Conservation (phyloP, 1,140 invertebrate species). For the Drosophila lacteicornis region DNA sequence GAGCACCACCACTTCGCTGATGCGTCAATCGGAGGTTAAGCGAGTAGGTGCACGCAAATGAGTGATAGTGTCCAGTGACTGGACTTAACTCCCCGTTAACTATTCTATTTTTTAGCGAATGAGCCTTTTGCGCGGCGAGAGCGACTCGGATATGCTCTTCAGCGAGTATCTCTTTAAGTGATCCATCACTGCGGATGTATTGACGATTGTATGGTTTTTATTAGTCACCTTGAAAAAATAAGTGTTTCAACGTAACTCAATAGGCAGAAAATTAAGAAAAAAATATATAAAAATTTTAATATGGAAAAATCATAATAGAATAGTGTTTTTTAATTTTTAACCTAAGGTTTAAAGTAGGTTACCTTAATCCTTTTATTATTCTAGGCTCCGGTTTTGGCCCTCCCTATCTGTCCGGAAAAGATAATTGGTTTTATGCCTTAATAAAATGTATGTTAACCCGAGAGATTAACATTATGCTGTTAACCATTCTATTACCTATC, state of each 20-base stretch:
- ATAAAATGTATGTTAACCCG: too few species aligned
- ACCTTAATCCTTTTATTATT: too few species aligned
- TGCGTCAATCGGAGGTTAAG: constrained; percentile 73
- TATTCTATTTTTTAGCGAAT: constrained; percentile 29
- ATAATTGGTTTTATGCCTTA: too few species aligned
- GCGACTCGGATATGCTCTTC: constrained; percentile 52
- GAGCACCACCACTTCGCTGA: constrained; percentile 62
- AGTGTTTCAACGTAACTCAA: constrained; percentile 22
- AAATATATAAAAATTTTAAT: constrained; percentile 10
- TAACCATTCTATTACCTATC: too few species aligned
- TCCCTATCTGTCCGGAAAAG: too few species aligned
- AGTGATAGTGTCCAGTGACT: neutral
- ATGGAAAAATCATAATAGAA: too few species aligned
- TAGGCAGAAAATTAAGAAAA: constrained; percentile 1
- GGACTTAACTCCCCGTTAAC: too few species aligned
- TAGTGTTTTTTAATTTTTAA: too few species aligned
- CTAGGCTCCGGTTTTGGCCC: too few species aligned
- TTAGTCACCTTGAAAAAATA: constrained; percentile 17
- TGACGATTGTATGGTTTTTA: constrained; percentile 1
- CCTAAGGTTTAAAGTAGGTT: too few species aligned
- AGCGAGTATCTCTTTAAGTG: constrained; percentile 70
- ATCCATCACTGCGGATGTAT: constrained; percentile 11
- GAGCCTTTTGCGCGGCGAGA: constrained; percentile 55
- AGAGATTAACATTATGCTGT: too few species aligned
- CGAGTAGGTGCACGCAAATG: constrained; percentile 41